Percentiles rank a stretch among this genome's conserved stretches.
Evolutionary conservation across 2,888 invertebrate species (phyloP).

Genomic region (Gymnosoma rotundatum): DNA sequence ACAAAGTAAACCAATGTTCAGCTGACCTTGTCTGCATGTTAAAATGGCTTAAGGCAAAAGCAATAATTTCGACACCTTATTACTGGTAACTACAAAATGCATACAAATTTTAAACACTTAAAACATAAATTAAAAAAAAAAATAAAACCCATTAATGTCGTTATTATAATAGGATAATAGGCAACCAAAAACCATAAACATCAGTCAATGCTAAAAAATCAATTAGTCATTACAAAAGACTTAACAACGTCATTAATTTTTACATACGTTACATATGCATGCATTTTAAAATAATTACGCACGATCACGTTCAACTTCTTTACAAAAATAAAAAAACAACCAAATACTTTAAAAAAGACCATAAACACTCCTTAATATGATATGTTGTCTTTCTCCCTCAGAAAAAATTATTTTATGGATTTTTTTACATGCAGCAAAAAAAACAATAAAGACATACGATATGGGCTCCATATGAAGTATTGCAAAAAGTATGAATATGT

Average conservation of each 20-base stretch:
- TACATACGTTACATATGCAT: neutral
- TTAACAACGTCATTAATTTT: constrained; percentile 29
- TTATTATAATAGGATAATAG: neutral
- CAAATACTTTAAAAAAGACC: constrained; percentile 5
- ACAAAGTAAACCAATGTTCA: neutral
- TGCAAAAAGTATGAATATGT: neutral
- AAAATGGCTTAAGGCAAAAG: constrained; percentile 3
- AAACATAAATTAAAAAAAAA: neutral
- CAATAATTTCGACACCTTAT: constrained; percentile 23
- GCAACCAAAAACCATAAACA: constrained; percentile 27
- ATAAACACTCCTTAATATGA: constrained; percentile 45
- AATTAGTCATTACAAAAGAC: constrained; percentile 53
- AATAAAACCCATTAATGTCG: neutral
- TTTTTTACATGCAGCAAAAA: neutral
- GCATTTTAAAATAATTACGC: constrained; percentile 57
- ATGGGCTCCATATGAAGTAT: constrained; percentile 14
- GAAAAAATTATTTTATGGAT: constrained; percentile 11
- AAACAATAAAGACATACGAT: neutral
- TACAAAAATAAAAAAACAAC: neutral
- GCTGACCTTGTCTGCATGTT: constrained; percentile 6
- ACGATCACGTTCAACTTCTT: constrained; percentile 59
- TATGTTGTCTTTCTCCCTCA: neutral
- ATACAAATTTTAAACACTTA: neutral
- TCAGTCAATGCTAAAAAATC: constrained; percentile 62
- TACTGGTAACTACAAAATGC: constrained; percentile 32